These are phyloP conservation scores for Tillus elongatus DNA, from an alignment of 2,888 invertebrate species.

Conservation along the genomic window DNA sequence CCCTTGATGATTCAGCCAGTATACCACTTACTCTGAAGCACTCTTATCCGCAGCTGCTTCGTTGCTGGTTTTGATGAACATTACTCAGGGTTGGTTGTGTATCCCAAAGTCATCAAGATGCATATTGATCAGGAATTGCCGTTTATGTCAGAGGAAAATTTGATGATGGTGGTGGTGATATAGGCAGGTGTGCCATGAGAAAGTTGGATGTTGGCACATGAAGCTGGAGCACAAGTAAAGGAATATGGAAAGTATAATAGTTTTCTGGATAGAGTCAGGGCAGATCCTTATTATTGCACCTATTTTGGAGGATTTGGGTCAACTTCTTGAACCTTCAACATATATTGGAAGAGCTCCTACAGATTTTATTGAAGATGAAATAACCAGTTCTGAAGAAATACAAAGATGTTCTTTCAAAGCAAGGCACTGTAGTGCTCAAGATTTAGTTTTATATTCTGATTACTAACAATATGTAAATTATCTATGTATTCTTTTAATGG, in stretches of 20 bases:
- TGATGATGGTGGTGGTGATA: constrained; percentile 97
- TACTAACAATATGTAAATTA: too few species aligned
- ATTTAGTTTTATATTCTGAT: too few species aligned
- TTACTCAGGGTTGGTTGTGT: constrained; percentile 90
- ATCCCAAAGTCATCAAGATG: constrained; percentile 81
- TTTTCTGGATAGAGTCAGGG: constrained; percentile 68
- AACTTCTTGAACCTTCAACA: constrained; percentile 68
- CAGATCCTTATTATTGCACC: constrained; percentile 70
- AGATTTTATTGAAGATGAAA: constrained; percentile 79
- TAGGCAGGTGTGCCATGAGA: constrained; percentile 88
- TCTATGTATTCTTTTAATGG: too few species aligned
- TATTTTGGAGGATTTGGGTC: constrained; percentile 60
- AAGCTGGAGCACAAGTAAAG: constrained; percentile 82
- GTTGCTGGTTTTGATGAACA: constrained; percentile 76
- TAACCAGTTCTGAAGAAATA: constrained; percentile 66
- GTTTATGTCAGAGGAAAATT: constrained; percentile 93
- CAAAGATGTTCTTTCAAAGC: too few species aligned
- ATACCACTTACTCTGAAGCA: constrained; percentile 81
- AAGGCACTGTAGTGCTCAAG: too few species aligned
- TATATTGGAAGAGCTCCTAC: constrained; percentile 87
- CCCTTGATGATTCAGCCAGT: constrained; percentile 92
- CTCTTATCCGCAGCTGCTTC: constrained; percentile 86
- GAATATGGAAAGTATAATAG: constrained; percentile 81
- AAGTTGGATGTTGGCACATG: constrained; percentile 81
- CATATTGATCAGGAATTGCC: constrained; percentile 79